A percentile compares a stretch with the other conserved stretches of the same genome.
These are phyloP conservation scores for Agonopterix subpropinquella DNA, from an alignment of 2,888 invertebrate species.

Conservation along the genomic window DNA sequence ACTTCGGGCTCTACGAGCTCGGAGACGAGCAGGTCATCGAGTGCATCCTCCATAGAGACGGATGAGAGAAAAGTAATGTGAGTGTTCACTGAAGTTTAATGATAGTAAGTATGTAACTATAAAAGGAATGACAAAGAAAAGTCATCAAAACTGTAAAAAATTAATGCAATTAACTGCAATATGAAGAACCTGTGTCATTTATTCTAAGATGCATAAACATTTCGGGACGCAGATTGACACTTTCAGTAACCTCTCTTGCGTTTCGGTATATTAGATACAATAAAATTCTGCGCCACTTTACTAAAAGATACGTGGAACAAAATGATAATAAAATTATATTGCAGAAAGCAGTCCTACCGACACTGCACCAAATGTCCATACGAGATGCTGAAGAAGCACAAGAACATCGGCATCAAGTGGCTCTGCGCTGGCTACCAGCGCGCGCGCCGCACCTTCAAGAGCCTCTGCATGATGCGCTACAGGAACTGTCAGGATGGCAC, in stretches of 20 bases:
- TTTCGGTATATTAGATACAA: no score
- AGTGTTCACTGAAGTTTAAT: constrained; percentile 8
- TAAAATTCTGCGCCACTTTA: no score
- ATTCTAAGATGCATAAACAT: no score
- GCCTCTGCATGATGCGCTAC: constrained; percentile 54
- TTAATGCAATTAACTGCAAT: no score
- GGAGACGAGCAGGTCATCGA: constrained; percentile 21
- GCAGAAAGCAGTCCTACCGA: constrained; percentile 19
- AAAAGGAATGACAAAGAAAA: background rate
- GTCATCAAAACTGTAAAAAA: background rate
- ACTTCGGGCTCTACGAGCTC: constrained; percentile 13
- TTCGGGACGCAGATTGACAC: no score
- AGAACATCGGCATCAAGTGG: constrained; percentile 46
- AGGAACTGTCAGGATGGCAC: constrained; percentile 57
- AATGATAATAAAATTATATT: no score
- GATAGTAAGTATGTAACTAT: no score
- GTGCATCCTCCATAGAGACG: constrained; percentile 44
- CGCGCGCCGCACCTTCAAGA: constrained; percentile 46
- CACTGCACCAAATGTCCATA: constrained; percentile 39
- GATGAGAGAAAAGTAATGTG: constrained; percentile 32
- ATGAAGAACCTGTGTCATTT: no score
- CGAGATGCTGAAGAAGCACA: constrained; percentile 42
- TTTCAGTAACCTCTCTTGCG: no score
- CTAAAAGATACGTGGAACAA: no score
- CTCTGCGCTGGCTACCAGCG: constrained; percentile 50